Evolutionary conservation across 2,888 invertebrate species (phyloP).

Genomic region (Epinotia brunnichana): DNA sequence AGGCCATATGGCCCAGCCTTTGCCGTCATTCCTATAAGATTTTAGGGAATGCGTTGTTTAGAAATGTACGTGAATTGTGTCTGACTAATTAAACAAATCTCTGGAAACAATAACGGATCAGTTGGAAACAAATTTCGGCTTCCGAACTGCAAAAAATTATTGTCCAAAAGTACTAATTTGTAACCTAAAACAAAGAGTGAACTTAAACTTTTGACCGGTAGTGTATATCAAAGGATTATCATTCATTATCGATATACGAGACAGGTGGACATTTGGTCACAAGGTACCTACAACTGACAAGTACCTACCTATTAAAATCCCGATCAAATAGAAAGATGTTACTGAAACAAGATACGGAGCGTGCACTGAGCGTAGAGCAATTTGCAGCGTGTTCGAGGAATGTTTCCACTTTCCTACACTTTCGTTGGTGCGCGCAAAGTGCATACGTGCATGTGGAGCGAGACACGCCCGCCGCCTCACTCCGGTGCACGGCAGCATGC

Average conservation of each 20-base stretch:
- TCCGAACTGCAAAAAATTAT: no score
- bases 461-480: slow-evolving; percentile 52
- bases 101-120: no score
- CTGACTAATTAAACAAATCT: no score
- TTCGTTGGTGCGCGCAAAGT: slow-evolving; percentile 67
- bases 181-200: no score
- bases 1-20: no score
- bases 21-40: no score
- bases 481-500: slow-evolving; percentile 57
- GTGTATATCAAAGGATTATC: slow-evolving; percentile 3
- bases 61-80: no score
- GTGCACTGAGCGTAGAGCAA: slow-evolving; percentile 57
- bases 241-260: slow-evolving; percentile 5
- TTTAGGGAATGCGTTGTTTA: no score
- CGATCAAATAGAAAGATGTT: slow-evolving; percentile 43
- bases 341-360: slow-evolving; percentile 50
- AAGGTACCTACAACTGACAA: background rate
- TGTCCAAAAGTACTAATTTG: no score
- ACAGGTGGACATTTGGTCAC: background rate
- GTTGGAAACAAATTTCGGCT: no score
- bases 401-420: slow-evolving; percentile 78
- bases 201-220: no score
- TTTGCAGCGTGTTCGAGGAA: slow-evolving; percentile 67
- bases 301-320: slow-evolving; percentile 8
- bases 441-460: slow-evolving; percentile 65